Percentiles rank a stretch among this genome's conserved stretches.
phyloP scores from a whole-genome alignment of 92 coral and sea anemone species.

The Bergia sp. region DNA sequence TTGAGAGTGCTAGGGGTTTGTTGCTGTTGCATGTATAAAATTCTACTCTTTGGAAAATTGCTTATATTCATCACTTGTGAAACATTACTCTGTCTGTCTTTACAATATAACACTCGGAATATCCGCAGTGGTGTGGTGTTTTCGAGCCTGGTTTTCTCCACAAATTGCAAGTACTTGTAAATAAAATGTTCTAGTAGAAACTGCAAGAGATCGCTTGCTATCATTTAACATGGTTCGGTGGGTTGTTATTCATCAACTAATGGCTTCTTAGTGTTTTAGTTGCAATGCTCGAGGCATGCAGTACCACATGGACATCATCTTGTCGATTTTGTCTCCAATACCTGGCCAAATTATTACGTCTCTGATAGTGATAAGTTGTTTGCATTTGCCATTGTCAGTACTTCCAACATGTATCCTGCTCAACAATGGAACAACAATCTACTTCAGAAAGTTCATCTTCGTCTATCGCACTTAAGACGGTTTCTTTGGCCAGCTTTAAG shows the following conservation, averaged over 20 bases:
- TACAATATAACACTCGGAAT: not conserved
- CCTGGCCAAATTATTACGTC: slow-evolving; percentile 59
- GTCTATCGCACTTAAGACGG: slow-evolving; percentile 50
- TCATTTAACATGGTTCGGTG: slow-evolving; percentile 61
- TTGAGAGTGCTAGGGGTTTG: not conserved
- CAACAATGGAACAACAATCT: slow-evolving; percentile 56
- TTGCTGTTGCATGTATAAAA: not conserved
- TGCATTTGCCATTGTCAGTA: slow-evolving; percentile 19
- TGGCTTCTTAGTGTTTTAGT: slow-evolving; percentile 55
- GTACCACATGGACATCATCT: slow-evolving; percentile 52
- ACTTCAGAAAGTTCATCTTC: slow-evolving; percentile 63
- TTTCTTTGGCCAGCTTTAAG: slow-evolving; percentile 24
- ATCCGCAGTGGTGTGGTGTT: not conserved
- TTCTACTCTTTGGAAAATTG: not conserved
- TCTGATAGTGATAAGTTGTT: slow-evolving; percentile 59
- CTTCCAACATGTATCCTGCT: slow-evolving; percentile 62
- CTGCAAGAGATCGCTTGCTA: slow-evolving; percentile 55
- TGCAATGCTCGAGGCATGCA: slow-evolving; percentile 53
- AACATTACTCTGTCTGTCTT: not conserved
- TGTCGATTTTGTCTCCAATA: slow-evolving; percentile 49
- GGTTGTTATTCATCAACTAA: slow-evolving; percentile 54
- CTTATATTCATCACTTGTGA: not conserved
- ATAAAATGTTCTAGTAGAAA: not conserved
- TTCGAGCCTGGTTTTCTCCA: not conserved
- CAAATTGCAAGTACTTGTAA: not conserved